Percentiles rank a stretch among this genome's conserved stretches.
These are phyloP conservation scores for Lepidostoma basale DNA, from an alignment of 1,140 invertebrate genomes.

Conservation along the genomic window DNA sequence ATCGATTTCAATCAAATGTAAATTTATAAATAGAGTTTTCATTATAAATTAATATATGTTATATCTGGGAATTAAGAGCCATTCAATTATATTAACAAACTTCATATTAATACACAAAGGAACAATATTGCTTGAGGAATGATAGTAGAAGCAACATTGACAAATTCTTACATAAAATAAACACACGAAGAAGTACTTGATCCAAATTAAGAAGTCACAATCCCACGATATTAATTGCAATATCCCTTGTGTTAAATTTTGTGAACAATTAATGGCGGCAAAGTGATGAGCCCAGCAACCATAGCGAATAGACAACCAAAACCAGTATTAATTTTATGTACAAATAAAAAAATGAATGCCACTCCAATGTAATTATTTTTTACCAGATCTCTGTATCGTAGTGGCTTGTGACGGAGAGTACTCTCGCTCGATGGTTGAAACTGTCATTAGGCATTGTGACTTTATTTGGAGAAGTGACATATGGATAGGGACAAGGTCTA, in stretches of 20 bases:
- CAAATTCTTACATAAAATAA: constrained; percentile 1
- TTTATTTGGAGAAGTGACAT: constrained; percentile 59
- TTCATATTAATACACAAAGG: not conserved
- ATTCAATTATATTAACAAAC: not conserved
- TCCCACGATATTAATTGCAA: not conserved
- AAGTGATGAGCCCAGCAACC: constrained; percentile 33
- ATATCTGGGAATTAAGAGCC: not conserved
- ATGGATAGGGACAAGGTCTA: constrained; percentile 52
- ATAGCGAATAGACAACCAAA: constrained; percentile 26
- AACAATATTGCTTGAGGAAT: not conserved
- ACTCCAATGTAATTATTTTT: constrained; percentile 25
- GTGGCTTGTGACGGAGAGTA: constrained; percentile 63
- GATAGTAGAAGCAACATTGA: not conserved
- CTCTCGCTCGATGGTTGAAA: constrained; percentile 60
- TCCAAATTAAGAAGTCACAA: constrained; percentile 9
- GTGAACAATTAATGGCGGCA: constrained; percentile 15
- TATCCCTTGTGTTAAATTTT: constrained; percentile 3
- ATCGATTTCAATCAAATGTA: too few relatives aligned
- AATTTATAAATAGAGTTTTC: not conserved
- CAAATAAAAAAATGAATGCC: constrained; percentile 19
- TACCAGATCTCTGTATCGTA: constrained; percentile 80
- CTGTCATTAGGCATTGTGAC: constrained; percentile 63
- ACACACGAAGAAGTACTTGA: not conserved
- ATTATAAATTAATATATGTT: not conserved
- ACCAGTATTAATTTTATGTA: constrained; percentile 27